A percentile compares a stretch with the other conserved stretches of the same genome.
Evolutionary conservation across 2,888 invertebrate genomes (phyloP).

Genomic region (Esperia sulphurella): DNA sequence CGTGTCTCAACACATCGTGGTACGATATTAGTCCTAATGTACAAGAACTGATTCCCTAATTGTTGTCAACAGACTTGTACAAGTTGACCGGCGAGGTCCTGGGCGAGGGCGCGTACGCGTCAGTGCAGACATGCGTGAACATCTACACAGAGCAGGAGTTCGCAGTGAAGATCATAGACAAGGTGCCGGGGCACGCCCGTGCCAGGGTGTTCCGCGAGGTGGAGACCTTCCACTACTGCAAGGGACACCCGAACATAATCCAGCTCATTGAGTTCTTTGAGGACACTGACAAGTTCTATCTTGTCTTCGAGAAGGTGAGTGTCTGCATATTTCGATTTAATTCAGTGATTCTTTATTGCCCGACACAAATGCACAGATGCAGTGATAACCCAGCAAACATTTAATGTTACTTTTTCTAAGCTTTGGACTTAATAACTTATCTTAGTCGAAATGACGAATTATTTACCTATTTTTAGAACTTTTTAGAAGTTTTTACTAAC

Average conservation of each 20-base stretch:
- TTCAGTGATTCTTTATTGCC: too few species aligned
- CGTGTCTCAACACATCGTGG: too few species aligned
- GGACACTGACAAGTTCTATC: conserved; percentile 97
- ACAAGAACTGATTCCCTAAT: not conserved
- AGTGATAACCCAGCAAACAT: too few species aligned
- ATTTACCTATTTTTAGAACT: too few species aligned
- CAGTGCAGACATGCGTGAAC: conserved; percentile 95
- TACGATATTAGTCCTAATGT: too few species aligned
- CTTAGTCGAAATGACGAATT: too few species aligned
- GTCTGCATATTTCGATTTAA: too few species aligned
- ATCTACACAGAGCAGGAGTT: conserved; percentile 95
- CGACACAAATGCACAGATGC: too few species aligned
- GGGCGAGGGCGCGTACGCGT: conserved; percentile 98
- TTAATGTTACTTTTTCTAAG: too few species aligned
- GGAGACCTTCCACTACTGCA: conserved; percentile 99
- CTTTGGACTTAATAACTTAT: too few species aligned
- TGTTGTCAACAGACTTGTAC: conserved; percentile 88
- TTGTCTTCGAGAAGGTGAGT: conserved; percentile 96
- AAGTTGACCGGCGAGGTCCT: conserved; percentile 96
- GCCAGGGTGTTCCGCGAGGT: conserved; percentile 98
- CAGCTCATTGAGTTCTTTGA: conserved; percentile 98
- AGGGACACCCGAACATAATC: conserved; percentile 98
- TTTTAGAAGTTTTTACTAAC: too few species aligned
- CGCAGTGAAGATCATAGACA: conserved; percentile 98
- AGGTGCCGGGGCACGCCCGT: conserved; percentile 95